Conservation (phyloP, 1,140 invertebrate species). For the Neotoxoptera formosana region DNA sequence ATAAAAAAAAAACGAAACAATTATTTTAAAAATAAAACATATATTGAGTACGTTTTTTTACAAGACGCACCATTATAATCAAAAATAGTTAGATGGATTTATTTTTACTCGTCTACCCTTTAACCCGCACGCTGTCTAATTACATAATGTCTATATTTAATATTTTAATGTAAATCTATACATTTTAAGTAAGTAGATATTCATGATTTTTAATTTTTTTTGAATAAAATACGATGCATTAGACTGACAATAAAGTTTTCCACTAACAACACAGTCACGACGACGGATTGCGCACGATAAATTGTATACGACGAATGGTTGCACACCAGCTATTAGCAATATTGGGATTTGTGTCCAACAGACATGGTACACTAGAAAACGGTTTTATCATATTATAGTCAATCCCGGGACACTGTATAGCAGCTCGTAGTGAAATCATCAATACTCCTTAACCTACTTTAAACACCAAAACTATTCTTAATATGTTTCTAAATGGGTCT, state of each 20-base stretch:
- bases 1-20: too few species aligned
- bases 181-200: background rate
- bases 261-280: background rate
- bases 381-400: slow-evolving; percentile 4
- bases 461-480: slow-evolving; percentile 3
- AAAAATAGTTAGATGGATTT: too few species aligned
- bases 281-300: background rate
- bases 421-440: slow-evolving; percentile 12
- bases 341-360: background rate
- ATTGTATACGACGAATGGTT: background rate
- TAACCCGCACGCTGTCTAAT: too few species aligned
- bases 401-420: background rate
- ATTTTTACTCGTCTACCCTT: too few species aligned
- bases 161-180: background rate
- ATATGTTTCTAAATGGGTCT: slow-evolving; percentile 28
- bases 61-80: too few species aligned
- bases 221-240: background rate
- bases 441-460: slow-evolving; percentile 51
- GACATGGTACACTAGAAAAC: background rate
- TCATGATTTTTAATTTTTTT: background rate
- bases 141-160: background rate
- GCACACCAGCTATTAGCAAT: background rate
- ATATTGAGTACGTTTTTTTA: too few species aligned
- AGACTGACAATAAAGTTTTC: background rate
- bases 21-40: too few species aligned